Conservation (phyloP, 2,797 vertebrate species). For the Gallirallus australis region DNA sequence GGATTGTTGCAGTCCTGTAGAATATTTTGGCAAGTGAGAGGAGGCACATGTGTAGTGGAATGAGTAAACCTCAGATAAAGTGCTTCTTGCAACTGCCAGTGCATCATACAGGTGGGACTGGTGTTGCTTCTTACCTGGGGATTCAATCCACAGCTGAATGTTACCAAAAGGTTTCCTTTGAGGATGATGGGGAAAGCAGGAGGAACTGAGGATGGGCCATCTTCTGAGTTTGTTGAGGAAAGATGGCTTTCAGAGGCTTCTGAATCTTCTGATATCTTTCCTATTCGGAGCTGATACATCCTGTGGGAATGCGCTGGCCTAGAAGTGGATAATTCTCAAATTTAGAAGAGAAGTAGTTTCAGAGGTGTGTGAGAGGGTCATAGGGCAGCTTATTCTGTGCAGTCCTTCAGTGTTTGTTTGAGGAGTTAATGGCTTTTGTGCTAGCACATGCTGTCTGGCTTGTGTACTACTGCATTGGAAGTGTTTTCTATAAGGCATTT, state of each 20-base stretch:
- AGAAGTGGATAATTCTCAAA: not conserved
- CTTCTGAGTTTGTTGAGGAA: not conserved
- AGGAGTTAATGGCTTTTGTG: not conserved
- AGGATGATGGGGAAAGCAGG: too few relatives aligned
- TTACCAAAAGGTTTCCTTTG: not conserved
- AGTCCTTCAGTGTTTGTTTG: not conserved
- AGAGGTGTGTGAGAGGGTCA: not conserved
- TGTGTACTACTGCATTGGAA: not conserved
- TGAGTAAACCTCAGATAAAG: not conserved
- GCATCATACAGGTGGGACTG: not conserved
- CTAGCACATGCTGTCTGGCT: not conserved
- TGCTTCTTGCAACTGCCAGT: not conserved
- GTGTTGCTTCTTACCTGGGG: not conserved
- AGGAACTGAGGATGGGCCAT: not conserved
- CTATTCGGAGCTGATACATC: not conserved
- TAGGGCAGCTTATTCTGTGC: not conserved
- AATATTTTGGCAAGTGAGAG: not conserved
- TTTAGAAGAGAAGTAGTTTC: not conserved
- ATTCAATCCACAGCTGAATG: not conserved
- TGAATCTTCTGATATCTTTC: not conserved
- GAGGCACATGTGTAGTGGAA: not conserved
- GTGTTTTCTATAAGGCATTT: not conserved
- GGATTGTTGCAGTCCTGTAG: not conserved
- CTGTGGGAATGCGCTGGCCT: not conserved
- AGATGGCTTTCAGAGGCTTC: not conserved